Percentiles rank a stretch among this genome's conserved stretches.
These are phyloP conservation scores for Drosophila biarmipes DNA, from an alignment of 1,140 invertebrate species.

Conservation along the genomic window DNA sequence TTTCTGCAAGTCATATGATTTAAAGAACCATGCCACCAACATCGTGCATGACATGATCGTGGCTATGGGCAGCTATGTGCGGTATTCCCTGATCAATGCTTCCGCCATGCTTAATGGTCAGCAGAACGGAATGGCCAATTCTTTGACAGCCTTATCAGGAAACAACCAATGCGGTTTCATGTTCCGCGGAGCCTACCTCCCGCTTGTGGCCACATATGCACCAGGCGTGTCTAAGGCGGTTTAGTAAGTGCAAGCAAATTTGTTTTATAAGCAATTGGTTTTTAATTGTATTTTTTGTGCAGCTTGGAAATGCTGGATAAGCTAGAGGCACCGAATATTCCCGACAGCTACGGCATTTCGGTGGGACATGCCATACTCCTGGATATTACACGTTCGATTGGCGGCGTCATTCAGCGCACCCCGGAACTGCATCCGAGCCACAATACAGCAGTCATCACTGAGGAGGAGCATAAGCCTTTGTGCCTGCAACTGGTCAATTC, in stretches of 20 bases:
- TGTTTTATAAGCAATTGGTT: neutral
- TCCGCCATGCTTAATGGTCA: slow-evolving; percentile 86
- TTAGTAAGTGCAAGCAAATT: slow-evolving; percentile 89
- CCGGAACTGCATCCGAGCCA: slow-evolving; percentile 75
- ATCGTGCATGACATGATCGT: slow-evolving; percentile 98
- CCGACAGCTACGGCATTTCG: slow-evolving; percentile 98
- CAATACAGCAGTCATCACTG: slow-evolving; percentile 85
- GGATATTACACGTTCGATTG: slow-evolving; percentile 93
- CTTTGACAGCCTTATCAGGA: slow-evolving; percentile 51
- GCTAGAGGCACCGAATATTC: slow-evolving; percentile 95
- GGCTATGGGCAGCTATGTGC: slow-evolving; percentile 97
- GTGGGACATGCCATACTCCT: slow-evolving; percentile 96
- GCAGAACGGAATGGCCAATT: slow-evolving; percentile 85
- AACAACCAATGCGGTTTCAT: slow-evolving; percentile 96
- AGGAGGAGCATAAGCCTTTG: slow-evolving; percentile 86
- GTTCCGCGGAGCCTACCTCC: slow-evolving; percentile 96
- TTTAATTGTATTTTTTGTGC: slow-evolving; percentile 40
- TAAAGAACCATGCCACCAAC: slow-evolving; percentile 96
- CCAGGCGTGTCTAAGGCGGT: slow-evolving; percentile 93
- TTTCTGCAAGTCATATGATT: slow-evolving; percentile 97
- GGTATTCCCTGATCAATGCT: slow-evolving; percentile 91
- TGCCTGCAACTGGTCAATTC: slow-evolving; percentile 94
- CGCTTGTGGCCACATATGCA: slow-evolving; percentile 93
- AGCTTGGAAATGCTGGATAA: slow-evolving; percentile 98
- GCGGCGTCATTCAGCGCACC: slow-evolving; percentile 77